These are phyloP conservation scores for Xiphorhynchus elegans DNA, from an alignment of 2,113 vertebrate genomes.

Conservation along the genomic window DNA sequence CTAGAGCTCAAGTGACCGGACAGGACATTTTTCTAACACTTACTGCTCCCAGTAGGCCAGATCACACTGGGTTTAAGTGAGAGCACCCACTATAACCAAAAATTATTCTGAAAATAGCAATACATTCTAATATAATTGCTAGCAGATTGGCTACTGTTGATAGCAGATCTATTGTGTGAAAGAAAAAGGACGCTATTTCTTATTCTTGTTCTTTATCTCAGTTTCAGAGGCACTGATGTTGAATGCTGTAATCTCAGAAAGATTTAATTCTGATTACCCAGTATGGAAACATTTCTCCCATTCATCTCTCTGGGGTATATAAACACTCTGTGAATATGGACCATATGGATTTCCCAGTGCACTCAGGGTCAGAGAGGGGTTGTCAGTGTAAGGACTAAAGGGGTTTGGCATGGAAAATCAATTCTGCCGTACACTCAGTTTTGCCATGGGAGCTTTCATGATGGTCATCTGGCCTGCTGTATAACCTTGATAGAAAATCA, in stretches of 20 bases:
- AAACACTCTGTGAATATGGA: neutral
- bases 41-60: neutral
- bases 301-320: neutral
- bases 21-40: fast-evolving
- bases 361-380: neutral
- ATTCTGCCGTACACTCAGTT: neutral
- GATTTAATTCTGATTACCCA: neutral
- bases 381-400: neutral
- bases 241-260: neutral
- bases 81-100: neutral
- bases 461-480: neutral
- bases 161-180: neutral
- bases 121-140: neutral
- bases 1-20: neutral
- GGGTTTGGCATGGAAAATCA: neutral
- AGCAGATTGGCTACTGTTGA: neutral
- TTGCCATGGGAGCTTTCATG: neutral
- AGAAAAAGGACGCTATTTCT: neutral
- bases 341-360: neutral
- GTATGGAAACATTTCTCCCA: neutral
- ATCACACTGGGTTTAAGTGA: neutral
- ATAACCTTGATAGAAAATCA: neutral
- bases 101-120: neutral
- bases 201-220: slow-evolving; percentile 23
- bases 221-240: neutral